A percentile compares a stretch with the other conserved stretches of the same genome.
Evolutionary conservation across 2,113 vertebrate genomes (phyloP).

Genomic region (Sinocyclocheilus anophthalmus): DNA sequence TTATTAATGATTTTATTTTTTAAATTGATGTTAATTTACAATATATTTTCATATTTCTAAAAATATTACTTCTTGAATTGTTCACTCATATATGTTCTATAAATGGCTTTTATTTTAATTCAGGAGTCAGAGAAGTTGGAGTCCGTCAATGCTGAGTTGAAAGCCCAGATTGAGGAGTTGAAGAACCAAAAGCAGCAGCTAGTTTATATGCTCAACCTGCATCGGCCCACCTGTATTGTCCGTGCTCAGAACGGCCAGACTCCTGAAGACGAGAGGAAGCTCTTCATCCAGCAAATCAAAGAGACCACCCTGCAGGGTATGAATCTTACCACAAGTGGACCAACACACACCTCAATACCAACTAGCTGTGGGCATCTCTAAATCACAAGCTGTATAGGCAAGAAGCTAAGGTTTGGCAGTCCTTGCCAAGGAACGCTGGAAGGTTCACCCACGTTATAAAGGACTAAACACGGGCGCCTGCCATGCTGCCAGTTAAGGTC

Average conservation of each 20-base stretch:
- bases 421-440: constrained; percentile 22
- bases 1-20: too few relatives aligned
- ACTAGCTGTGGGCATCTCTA: constrained; percentile 58
- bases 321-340: constrained; percentile 53
- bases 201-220: constrained; percentile 98
- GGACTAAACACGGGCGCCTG: constrained; percentile 32
- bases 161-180: constrained; percentile 94
- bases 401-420: neutral
- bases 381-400: constrained; percentile 47
- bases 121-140: constrained; percentile 97
- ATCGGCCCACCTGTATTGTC: constrained; percentile 96
- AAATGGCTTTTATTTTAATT: neutral
- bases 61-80: too few relatives aligned
- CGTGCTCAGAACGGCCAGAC: constrained; percentile 91
- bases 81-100: neutral
- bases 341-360: constrained; percentile 1
- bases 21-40: too few relatives aligned
- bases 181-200: constrained; percentile 97
- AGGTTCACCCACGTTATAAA: neutral
- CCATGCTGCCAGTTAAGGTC: neutral
- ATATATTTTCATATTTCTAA: too few relatives aligned
- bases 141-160: constrained; percentile 90
- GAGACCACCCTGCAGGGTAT: constrained; percentile 88
- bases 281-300: constrained; percentile 96
- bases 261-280: constrained; percentile 92